A percentile compares a stretch with the other conserved stretches of the same genome.
phyloP scores from a whole-genome alignment of 1,140 invertebrate species.

The Acromyrmex charruanus region DNA sequence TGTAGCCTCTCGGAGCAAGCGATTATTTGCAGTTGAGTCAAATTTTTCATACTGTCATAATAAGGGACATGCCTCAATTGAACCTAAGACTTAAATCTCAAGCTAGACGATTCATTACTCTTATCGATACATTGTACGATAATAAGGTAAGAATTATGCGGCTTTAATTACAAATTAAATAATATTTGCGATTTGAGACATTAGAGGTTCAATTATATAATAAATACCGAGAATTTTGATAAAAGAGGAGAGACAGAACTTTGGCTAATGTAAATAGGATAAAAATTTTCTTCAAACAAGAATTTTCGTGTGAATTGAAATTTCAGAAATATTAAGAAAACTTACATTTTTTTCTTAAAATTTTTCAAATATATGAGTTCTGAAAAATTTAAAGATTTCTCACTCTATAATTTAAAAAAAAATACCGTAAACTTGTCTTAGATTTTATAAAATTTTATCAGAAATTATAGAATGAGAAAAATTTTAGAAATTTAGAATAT shows the following conservation, averaged over 20 bases:
- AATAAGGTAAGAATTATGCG: constrained; percentile 90
- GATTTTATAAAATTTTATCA: too few relatives aligned
- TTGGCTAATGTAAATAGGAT: too few relatives aligned
- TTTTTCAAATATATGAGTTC: too few relatives aligned
- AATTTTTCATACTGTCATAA: constrained; percentile 97
- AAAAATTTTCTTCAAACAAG: too few relatives aligned
- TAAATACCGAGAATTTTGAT: not conserved
- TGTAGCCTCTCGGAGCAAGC: constrained; percentile 95
- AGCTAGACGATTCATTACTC: constrained; percentile 97
- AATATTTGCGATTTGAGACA: constrained; percentile 14
- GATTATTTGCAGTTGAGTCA: constrained; percentile 97
- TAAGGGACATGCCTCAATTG: constrained; percentile 95
- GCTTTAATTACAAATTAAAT: constrained; percentile 11
- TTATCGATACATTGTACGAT: constrained; percentile 99
- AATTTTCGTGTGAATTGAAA: too few relatives aligned
- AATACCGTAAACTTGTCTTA: too few relatives aligned
- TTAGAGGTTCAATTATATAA: constrained; percentile 39
- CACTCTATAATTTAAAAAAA: too few relatives aligned
- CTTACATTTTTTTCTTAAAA: too few relatives aligned
- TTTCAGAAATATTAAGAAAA: too few relatives aligned
- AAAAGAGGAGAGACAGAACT: not conserved
- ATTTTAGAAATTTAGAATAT: too few relatives aligned
- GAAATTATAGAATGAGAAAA: too few relatives aligned
- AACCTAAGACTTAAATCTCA: constrained; percentile 93
- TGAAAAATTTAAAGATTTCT: too few relatives aligned